Conservation (phyloP, 1,140 invertebrate species). For the Oncopeltus fasciatus region DNA sequence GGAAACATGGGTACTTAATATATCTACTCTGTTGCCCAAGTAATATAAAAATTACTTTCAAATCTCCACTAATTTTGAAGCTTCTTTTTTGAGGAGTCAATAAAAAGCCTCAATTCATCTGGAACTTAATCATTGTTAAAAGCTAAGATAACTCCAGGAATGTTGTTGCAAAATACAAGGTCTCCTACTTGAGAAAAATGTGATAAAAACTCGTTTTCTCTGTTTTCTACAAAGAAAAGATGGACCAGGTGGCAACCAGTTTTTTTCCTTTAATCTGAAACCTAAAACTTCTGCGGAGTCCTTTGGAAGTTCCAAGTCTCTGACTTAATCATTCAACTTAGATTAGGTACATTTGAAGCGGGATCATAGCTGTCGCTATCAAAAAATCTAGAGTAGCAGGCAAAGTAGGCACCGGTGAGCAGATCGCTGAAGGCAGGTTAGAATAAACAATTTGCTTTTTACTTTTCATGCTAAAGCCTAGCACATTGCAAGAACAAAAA, state of each 20-base stretch:
- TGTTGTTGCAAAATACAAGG: slow-evolving; percentile 16
- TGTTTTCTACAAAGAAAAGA: slow-evolving; percentile 12
- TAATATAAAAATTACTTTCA: too few relatives aligned
- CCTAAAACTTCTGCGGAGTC: slow-evolving; percentile 14
- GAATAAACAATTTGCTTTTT: not conserved
- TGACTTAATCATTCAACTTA: slow-evolving; percentile 18
- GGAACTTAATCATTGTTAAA: not conserved
- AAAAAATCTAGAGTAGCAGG: not conserved
- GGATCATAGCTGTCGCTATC: not conserved
- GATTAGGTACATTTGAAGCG: not conserved
- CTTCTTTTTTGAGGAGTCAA: not conserved
- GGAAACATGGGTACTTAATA: too few relatives aligned
- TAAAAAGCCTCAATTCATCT: not conserved
- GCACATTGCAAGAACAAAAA: not conserved
- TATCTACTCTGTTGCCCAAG: too few relatives aligned
- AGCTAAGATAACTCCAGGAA: slow-evolving; percentile 11
- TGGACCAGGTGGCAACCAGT: slow-evolving; percentile 16
- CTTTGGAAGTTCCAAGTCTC: slow-evolving; percentile 18
- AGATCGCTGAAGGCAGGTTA: not conserved
- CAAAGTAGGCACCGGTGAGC: not conserved
- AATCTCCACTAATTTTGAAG: too few relatives aligned
- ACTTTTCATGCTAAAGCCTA: not conserved
- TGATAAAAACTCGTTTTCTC: slow-evolving; percentile 16
- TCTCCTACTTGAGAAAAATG: slow-evolving; percentile 13
- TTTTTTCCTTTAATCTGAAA: slow-evolving; percentile 20